Evolutionary conservation across 2,888 invertebrate genomes (phyloP).

Genomic region (Epinotia ramella): DNA sequence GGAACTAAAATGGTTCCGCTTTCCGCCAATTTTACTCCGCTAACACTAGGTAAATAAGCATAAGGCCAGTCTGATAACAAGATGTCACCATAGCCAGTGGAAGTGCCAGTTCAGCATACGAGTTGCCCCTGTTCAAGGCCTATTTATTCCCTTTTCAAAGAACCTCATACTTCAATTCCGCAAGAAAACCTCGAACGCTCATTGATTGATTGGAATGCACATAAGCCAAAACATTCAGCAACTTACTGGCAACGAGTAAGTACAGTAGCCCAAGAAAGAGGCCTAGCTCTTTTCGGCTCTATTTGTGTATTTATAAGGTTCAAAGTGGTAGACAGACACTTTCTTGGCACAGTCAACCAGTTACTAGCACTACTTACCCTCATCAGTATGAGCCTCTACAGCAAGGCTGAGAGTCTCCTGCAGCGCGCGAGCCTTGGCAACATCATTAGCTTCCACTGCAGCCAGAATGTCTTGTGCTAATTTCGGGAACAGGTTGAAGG

Average conservation of each 20-base stretch:
- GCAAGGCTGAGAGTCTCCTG: constrained; percentile 84
- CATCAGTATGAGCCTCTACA: constrained; percentile 79
- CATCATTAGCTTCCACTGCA: constrained; percentile 77
- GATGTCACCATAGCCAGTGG: neutral
- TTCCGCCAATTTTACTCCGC: neutral
- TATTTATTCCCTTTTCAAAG: too few species aligned
- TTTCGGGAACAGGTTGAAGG: constrained; percentile 88
- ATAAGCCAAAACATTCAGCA: too few species aligned
- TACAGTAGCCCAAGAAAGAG: too few species aligned
- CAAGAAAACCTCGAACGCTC: neutral
- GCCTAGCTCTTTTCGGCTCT: too few species aligned
- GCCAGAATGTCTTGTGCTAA: constrained; percentile 84
- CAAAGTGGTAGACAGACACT: too few species aligned
- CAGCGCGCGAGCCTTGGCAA: constrained; percentile 74
- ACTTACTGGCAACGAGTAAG: too few species aligned
- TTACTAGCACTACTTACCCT: constrained; percentile 71
- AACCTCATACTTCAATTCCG: neutral
- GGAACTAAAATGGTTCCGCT: neutral
- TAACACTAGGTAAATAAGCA: neutral
- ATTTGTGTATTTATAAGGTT: too few species aligned
- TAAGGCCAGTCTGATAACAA: neutral
- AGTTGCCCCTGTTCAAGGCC: too few species aligned
- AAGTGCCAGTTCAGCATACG: neutral
- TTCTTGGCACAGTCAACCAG: too few species aligned
- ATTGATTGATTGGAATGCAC: neutral